These are phyloP conservation scores for Heliothis virescens DNA, from an alignment of 1,140 invertebrate species.

Conservation along the genomic window DNA sequence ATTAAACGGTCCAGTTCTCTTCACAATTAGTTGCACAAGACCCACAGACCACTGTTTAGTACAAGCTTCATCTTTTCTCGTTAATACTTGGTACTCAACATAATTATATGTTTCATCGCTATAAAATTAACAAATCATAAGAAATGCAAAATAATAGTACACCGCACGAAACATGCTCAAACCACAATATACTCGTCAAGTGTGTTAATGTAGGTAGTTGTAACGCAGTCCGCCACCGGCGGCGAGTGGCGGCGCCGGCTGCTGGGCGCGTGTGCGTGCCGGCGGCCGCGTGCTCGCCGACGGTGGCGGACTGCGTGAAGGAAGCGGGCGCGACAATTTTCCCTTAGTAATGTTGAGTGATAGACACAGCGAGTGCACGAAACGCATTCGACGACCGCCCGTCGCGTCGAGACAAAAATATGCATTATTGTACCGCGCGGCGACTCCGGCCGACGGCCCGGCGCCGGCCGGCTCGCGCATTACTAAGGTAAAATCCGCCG, in stretches of 20 bases:
- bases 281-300: constrained; percentile 30
- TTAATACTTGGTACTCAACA: background rate
- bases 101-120: background rate
- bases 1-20: constrained; percentile 7
- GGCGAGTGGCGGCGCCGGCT: constrained; percentile 41
- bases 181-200: constrained; percentile 54
- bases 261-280: background rate
- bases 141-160: constrained; percentile 40
- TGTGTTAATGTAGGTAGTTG: constrained; percentile 61
- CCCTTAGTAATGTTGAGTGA: constrained; percentile 79
- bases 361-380: constrained; percentile 41
- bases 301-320: constrained; percentile 55
- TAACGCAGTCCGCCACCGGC: constrained; percentile 60
- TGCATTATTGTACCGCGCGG: constrained; percentile 65
- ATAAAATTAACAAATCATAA: constrained; percentile 9
- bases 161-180: constrained; percentile 69
- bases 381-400: constrained; percentile 33
- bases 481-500: constrained; percentile 79
- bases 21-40: constrained; percentile 28
- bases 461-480: constrained; percentile 56
- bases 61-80: constrained; percentile 15
- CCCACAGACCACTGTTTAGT: constrained; percentile 35
- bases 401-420: constrained; percentile 70
- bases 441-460: constrained; percentile 41
- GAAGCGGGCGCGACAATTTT: constrained; percentile 78